A percentile compares a stretch with the other conserved stretches of the same genome.
These are phyloP conservation scores for Spermophilus dauricus DNA, from an alignment of 2,113 vertebrate species.

Conservation along the genomic window DNA sequence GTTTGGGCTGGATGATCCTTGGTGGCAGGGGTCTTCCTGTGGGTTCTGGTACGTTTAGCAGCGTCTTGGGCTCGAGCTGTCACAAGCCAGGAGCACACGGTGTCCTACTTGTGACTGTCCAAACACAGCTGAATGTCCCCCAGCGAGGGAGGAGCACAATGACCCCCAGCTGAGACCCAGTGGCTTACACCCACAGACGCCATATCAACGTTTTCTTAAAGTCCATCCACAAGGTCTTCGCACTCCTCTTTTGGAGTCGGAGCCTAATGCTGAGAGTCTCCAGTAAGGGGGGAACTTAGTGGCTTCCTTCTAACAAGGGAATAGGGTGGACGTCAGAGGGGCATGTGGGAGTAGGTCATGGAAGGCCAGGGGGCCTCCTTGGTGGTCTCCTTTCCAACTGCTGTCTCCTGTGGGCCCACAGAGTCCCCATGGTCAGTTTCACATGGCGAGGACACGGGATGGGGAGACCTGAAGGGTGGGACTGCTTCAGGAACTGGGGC, in stretches of 20 bases:
- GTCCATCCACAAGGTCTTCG: not conserved
- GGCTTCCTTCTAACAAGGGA: not conserved
- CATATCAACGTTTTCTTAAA: not conserved
- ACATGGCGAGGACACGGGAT: too few relatives aligned
- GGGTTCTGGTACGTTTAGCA: not conserved
- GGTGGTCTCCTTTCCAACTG: not conserved
- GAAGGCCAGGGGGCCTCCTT: not conserved
- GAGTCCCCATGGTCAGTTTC: not conserved
- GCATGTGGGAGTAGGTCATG: not conserved
- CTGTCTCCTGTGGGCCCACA: not conserved
- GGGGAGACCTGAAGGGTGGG: not conserved
- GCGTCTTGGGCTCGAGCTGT: not conserved
- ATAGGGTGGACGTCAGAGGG: rapidly evolving
- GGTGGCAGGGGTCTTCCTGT: not conserved
- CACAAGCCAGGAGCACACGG: not conserved
- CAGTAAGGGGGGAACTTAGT: not conserved
- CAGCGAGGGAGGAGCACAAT: not conserved
- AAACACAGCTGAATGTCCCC: not conserved
- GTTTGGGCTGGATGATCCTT: not conserved
- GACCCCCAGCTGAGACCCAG: not conserved
- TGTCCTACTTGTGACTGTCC: not conserved
- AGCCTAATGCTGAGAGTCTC: not conserved
- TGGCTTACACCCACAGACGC: not conserved
- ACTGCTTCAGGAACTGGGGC: not conserved
- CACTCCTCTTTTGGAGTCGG: not conserved